Percentiles rank a stretch among this genome's conserved stretches.
Conservation (phyloP, 2,797 vertebrate genomes). For the Xenentodon cancila region DNA sequence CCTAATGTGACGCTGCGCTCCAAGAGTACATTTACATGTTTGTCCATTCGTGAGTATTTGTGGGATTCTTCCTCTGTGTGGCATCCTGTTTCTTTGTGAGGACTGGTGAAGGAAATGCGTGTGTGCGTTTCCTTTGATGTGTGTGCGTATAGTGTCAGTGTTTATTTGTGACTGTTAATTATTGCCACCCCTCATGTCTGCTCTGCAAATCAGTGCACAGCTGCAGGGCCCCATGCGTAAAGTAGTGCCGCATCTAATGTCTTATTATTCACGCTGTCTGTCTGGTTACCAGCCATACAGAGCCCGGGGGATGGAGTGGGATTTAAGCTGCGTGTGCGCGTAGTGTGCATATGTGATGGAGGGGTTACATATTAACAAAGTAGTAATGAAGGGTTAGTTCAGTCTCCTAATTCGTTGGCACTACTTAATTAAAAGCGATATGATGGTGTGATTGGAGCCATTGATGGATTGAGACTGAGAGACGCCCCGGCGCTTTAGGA, state of each 20-base stretch:
- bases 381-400: slow-evolving; percentile 63
- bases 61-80: slow-evolving; percentile 38
- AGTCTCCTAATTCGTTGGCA: slow-evolving; percentile 64
- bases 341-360: slow-evolving; percentile 37
- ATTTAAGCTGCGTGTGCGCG: slow-evolving; percentile 24
- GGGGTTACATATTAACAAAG: slow-evolving; percentile 60
- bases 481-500: slow-evolving; percentile 49
- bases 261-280: slow-evolving; percentile 78
- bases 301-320: slow-evolving; percentile 54
- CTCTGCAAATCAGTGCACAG: slow-evolving; percentile 65
- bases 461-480: slow-evolving; percentile 64
- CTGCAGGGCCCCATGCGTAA: slow-evolving; percentile 63
- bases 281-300: slow-evolving; percentile 66
- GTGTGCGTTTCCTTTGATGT: slow-evolving; percentile 31
- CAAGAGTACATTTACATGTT: neutral
- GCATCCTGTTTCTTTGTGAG: slow-evolving; percentile 39
- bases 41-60: neutral
- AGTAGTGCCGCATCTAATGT: slow-evolving; percentile 67
- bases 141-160: slow-evolving; percentile 39
- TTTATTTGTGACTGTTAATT: slow-evolving; percentile 69
- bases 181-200: slow-evolving; percentile 37
- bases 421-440: slow-evolving; percentile 76
- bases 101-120: slow-evolving; percentile 4
- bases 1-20: too few relatives aligned
- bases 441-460: slow-evolving; percentile 60